Conservation (phyloP, 2,888 invertebrate genomes). For the Cephus runcator region DNA sequence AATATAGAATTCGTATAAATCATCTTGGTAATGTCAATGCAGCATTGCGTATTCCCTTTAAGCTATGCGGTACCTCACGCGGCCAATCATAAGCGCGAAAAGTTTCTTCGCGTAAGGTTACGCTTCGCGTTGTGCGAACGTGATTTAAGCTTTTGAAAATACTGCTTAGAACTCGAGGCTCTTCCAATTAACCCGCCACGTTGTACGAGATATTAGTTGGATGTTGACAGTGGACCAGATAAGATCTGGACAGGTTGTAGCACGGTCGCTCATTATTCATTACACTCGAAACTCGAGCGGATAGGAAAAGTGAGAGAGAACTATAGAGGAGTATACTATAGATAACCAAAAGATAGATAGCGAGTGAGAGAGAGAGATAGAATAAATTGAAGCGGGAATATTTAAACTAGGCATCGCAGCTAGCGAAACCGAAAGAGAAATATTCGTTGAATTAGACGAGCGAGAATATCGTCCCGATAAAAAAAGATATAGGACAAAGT, state of each 20-base stretch:
- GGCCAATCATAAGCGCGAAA: not conserved
- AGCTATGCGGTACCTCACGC: not conserved
- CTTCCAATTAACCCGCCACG: slow-evolving; percentile 59
- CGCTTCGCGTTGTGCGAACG: slow-evolving; percentile 37
- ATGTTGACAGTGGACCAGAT: slow-evolving; percentile 60
- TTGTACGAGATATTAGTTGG: slow-evolving; percentile 62
- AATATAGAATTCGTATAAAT: not conserved
- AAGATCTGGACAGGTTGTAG: slow-evolving; percentile 54
- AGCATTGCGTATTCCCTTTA: slow-evolving; percentile 9
- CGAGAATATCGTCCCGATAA: not conserved
- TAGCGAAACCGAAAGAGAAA: not conserved
- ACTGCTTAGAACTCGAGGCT: slow-evolving; percentile 43
- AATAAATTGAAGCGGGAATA: not conserved
- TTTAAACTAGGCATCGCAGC: not conserved
- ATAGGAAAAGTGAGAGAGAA: not conserved
- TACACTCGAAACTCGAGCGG: slow-evolving; percentile 45
- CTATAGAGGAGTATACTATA: not conserved
- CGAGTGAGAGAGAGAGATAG: not conserved
- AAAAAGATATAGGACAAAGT: not conserved
- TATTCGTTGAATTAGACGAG: not conserved
- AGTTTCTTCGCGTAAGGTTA: slow-evolving; percentile 1
- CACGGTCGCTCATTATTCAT: slow-evolving; percentile 56
- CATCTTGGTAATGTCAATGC: slow-evolving; percentile 8
- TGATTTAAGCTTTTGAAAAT: slow-evolving; percentile 49
- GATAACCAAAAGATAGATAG: not conserved